Base-by-base conservation (phyloP, 1,140 invertebrate species). In the Popillia japonica region DNA sequence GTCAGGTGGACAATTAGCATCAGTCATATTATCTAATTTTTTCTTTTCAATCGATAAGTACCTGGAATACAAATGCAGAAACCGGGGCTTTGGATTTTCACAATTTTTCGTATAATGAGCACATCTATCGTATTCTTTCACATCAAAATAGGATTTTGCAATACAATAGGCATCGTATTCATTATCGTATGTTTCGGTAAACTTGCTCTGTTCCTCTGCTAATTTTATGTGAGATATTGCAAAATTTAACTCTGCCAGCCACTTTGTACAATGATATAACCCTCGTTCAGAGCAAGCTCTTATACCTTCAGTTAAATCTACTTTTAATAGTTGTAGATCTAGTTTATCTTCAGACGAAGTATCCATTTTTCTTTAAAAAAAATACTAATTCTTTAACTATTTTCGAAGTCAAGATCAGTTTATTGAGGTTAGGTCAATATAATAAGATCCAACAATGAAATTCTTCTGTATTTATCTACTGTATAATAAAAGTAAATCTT, bases 1-100 rank as follows among this genome's bases (percentile, higher is more conserved):
- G 85, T 93, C 92, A 78, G 91, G 90, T 55, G 92, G 89, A 87
- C 92, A 91, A 80, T 94, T 93, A 8, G 91, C 88, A 85, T 96
- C 94, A 3, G 92, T 93, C 85, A 93, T 92, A 83, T 95, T 95
- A 83, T 98, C 96, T 17, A 96, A 87, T 80, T 93, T 93, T 81
- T 95, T 95, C 85, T 96, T 98, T 84, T 98, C 96, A 75, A 93
- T 92, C 0, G 96, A 94, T 87, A 98, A 90, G 84, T 97, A 99
- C 6, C 42, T 44, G 2, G 75, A 76, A 86, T 98, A 98, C 79
- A 93, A 91, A 85, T 96, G 91, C 0, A 98, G 85, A 86, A 98
- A 98, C 81, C 90, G 89, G 10, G 89, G 85, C 87, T 94, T 91
- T n/a, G 90, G 84, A 85, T 92, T 78, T 84, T 84, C 81, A 89